Conservation (phyloP, 2,113 vertebrate species). For the Capreolus pygargus region DNA sequence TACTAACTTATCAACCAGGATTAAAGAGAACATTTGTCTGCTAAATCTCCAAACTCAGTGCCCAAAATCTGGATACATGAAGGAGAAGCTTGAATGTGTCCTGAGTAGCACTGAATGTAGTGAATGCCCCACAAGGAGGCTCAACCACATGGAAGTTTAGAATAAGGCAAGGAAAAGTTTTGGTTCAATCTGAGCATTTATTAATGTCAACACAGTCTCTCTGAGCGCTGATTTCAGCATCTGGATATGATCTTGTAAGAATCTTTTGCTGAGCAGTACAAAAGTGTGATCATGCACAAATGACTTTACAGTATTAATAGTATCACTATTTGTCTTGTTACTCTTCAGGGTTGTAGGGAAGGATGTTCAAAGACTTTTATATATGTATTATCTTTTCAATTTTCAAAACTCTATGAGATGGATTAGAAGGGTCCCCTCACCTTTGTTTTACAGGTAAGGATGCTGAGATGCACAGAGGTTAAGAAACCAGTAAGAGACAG, state of each 20-base stretch:
- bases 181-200: conserved; percentile 20
- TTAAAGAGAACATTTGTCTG: not conserved
- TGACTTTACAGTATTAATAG: not conserved
- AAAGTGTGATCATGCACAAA: not conserved
- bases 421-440: not conserved
- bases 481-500: not conserved
- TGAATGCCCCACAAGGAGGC: not conserved
- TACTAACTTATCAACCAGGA: not conserved
- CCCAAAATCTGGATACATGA: not conserved
- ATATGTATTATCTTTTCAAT: not conserved
- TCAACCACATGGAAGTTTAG: not conserved
- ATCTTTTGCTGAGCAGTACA: not conserved
- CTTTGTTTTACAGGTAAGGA: not conserved
- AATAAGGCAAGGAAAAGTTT: not conserved
- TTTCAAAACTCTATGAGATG: not conserved
- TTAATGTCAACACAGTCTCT: not conserved
- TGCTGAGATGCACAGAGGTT: not conserved
- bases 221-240: not conserved
- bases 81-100: not conserved
- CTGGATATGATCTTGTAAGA: not conserved
- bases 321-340: not conserved
- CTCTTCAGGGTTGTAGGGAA: not conserved
- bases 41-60: not conserved
- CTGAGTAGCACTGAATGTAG: not conserved
- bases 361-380: not conserved